Evolutionary conservation across 2,113 vertebrate species (phyloP), one percentile per base, ranked within the genome.

Genomic region (Capreolus pygargus): DNA sequence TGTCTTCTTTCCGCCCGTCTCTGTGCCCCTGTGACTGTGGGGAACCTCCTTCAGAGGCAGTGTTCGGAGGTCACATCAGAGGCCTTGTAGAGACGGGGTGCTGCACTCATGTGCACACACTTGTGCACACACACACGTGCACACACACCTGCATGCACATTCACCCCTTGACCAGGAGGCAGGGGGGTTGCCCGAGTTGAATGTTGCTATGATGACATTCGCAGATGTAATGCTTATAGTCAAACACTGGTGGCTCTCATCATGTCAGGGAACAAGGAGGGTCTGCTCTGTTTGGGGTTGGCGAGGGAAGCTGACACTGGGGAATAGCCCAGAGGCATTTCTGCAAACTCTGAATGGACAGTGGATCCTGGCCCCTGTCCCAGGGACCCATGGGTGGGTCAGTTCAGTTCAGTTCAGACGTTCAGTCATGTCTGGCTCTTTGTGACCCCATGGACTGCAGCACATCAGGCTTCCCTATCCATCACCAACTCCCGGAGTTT

Each of bases 181-280:
- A 61, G 58, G 25, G 25, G 25, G 45, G 33, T 47, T 50, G 7
- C 30, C 30, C 36, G 30, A 55, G 11, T 5, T 70, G 76, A 28
- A n/a, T 45, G 47, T 21, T 10, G 2, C 85, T 13, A 12, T 13
- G 45, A 36, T 0, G 11, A 10, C 67, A 81, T 47, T 57, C 33
- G 30, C 6, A 25, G 61, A 36, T 70, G 55, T 30, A 30, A 61
- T 3, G 0, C 16, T 36, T 28, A 15, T 10, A 19, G 43, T n/a
- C n/a, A n/a, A n/a, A n/a, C 30, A 25, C 6, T 0, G 25, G 13
- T 19, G 8, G 4, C 50, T 7, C 39, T 45, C 54, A 3, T 27
- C 8, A 7, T 52, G 52, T 81, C 82, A n/a, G n/a, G 81, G 64
- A 47, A 67, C 3, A 58, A 21, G 4, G 19, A 55, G 11, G 33